Conservation (phyloP, 2,113 vertebrate genomes). For the Tursiops truncatus region DNA sequence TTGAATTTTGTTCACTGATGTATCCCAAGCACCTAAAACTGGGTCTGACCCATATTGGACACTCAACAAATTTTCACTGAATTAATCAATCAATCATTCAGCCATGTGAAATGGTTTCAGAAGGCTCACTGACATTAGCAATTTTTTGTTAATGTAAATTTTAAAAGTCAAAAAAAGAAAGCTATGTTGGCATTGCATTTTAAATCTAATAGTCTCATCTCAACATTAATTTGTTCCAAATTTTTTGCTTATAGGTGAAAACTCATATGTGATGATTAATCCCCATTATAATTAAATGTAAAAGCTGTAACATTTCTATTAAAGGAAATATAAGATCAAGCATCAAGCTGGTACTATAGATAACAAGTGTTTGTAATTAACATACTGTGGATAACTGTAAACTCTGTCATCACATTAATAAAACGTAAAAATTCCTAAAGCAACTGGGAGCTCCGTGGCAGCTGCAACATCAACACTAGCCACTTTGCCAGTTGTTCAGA, state of each 20-base stretch:
- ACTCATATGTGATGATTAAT: slow-evolving; percentile 53
- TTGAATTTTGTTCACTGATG: neutral
- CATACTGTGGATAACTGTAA: slow-evolving; percentile 29
- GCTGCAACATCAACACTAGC: neutral
- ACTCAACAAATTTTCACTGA: neutral
- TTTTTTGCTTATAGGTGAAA: slow-evolving; percentile 53
- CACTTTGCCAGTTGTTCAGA: slow-evolving; percentile 56
- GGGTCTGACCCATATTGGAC: neutral
- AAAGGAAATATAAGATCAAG: slow-evolving; percentile 54
- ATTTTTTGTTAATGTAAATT: slow-evolving; percentile 13
- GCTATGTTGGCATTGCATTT: slow-evolving; percentile 12
- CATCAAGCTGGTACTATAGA: slow-evolving; percentile 37
- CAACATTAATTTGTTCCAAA: slow-evolving; percentile 49
- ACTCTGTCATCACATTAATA: slow-evolving; percentile 29
- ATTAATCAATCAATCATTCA: neutral
- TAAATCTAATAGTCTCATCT: slow-evolving; percentile 35
- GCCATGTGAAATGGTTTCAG: slow-evolving; percentile 13
- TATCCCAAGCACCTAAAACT: neutral
- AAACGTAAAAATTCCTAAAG: slow-evolving; percentile 58
- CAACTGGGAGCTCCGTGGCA: neutral
- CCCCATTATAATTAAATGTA: slow-evolving; percentile 55
- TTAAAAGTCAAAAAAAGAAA: slow-evolving; percentile 10
- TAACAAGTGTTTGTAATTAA: slow-evolving; percentile 46
- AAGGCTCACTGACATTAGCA: slow-evolving; percentile 14
- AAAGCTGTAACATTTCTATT: slow-evolving; percentile 50